Base-by-base conservation (phyloP, 2,797 vertebrate species). In the Apodemus agrarius region DNA sequence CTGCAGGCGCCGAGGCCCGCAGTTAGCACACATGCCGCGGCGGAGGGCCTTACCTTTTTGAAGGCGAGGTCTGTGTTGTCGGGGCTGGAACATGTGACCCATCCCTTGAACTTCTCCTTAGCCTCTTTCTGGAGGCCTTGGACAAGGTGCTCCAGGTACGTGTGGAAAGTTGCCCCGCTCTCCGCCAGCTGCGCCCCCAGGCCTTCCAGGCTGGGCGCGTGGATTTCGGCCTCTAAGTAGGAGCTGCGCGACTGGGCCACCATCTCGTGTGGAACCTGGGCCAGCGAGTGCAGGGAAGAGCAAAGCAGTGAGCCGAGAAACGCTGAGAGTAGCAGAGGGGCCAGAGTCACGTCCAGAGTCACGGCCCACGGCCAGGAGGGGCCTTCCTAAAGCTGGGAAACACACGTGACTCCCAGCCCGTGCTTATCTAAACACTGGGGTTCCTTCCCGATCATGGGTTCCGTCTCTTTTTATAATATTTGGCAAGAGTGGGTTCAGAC, bases 31-130 rank as follows among this genome's bases (percentile, higher is more conserved):
- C 9, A 3, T 67, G 82, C 57, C n/a, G 5, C 40, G 93, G 74
- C 31, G 59, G 87, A 22, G 89, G 76, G 19, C 87, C 75, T 61
- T 89, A 92, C 99, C 99, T 99, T 99, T 99, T 99, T 99, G 98
- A 99, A 99, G 94, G 98, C 99, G 0, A 99, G 99, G 87, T 99
- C 99, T 46, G 99, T 99, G 97, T 99, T 99, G 93, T 99, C 99
- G 1, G 98, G 82, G 97, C 99, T 99, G 97, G 98, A 98, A 98
- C 99, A 99, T 0, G 99, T 98, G 96, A 99, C 98, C 99, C 99
- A 99, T 97, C 99, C 99, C 97, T 99, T 99, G 97, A 99, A 99
- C 98, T 99, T 99, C 94, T 99, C 99, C 88, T 99, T 99, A 69
- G 99, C 99, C 97, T 99, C 99, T 98, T 99, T 99, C 88, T 99